A percentile compares a stretch with the other conserved stretches of the same genome.
Conservation (phyloP, 1,140 invertebrate genomes). For the Philotrypesis tridentata region DNA sequence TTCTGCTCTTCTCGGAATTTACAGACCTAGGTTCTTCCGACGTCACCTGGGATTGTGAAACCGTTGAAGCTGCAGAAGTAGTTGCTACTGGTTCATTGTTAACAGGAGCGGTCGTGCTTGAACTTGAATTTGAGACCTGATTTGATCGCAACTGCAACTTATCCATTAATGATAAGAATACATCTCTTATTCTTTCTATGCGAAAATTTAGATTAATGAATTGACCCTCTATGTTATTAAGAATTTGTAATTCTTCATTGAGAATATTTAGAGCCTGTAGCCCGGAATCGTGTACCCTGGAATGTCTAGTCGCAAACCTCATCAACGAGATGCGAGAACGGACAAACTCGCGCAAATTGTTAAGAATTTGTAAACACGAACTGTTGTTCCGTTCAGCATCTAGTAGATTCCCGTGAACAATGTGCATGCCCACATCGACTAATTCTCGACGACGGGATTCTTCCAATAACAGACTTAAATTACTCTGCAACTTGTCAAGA, state of each 20-base stretch:
- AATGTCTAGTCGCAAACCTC: slow-evolving; percentile 38
- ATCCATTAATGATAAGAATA: slow-evolving; percentile 41
- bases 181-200: slow-evolving; percentile 55
- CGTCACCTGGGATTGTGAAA: not conserved
- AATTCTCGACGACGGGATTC: slow-evolving; percentile 43
- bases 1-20: not conserved
- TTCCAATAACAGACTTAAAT: slow-evolving; percentile 48
- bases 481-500: slow-evolving; percentile 53
- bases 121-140: not conserved
- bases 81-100: not conserved
- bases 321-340: slow-evolving; percentile 50
- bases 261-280: slow-evolving; percentile 50
- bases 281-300: slow-evolving; percentile 30
- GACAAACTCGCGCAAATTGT: slow-evolving; percentile 54
- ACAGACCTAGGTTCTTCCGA: not conserved
- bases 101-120: not conserved
- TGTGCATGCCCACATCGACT: slow-evolving; percentile 47
- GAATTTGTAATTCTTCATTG: slow-evolving; percentile 55
- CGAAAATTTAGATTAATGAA: slow-evolving; percentile 54
- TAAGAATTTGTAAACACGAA: slow-evolving; percentile 51
- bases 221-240: slow-evolving; percentile 57
- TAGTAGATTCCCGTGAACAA: slow-evolving; percentile 53
- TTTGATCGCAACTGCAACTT: not conserved
- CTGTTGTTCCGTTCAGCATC: slow-evolving; percentile 54
- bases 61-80: not conserved